Evolutionary conservation across 2,113 vertebrate genomes (phyloP), one percentile per base, ranked within the genome.

Genomic region (Potamarius usumacintae): DNA sequence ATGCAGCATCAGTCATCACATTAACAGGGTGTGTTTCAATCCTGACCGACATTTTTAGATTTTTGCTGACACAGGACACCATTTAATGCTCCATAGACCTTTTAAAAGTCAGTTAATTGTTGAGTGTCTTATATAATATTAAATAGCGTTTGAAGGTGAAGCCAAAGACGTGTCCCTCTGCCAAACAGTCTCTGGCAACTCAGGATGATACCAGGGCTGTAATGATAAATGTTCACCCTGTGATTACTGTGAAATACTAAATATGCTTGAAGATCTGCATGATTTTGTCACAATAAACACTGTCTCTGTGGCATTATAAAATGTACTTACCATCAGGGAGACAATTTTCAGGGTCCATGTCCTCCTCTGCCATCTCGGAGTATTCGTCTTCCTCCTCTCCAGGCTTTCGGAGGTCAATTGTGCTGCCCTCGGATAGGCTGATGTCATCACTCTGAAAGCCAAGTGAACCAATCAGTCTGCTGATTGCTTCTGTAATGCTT

Each of bases 361-460:
- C 91, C 55, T 98, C 97, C 86, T 99, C 97, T 0, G 96, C 96
- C 78, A 95, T 95, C 92, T 98, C 98, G 0, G 97, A 97, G 90
- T 95, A 96, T 92, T 98, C 96, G 58, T 99, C 97, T 91, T 98
- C 95, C 79, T 98, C 97, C 78, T 99, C 98, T 0, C 97, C 96
- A 0, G 97, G 96, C 87, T 98, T 98, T 93, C 96, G 96, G 92
- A 99, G 94, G 94, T 99, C 98, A 87, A 98, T 97, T 0, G 98
- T 99, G 93, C 98, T 99, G 87, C 97, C 98, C 93, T 99, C 98
- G 0, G 98, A 99, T 89, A 96, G 95, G 90, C 97, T 99, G 95
- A 93, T 87, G 0, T 96, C 96, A 30, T 99, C 98, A 30, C 95
- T 96, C 91, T 96, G 95, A 87, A 90, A 67, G 15, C 87, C 53